Base-by-base conservation (phyloP, 2,797 vertebrate species). In the Lutjanus campechanus region DNA sequence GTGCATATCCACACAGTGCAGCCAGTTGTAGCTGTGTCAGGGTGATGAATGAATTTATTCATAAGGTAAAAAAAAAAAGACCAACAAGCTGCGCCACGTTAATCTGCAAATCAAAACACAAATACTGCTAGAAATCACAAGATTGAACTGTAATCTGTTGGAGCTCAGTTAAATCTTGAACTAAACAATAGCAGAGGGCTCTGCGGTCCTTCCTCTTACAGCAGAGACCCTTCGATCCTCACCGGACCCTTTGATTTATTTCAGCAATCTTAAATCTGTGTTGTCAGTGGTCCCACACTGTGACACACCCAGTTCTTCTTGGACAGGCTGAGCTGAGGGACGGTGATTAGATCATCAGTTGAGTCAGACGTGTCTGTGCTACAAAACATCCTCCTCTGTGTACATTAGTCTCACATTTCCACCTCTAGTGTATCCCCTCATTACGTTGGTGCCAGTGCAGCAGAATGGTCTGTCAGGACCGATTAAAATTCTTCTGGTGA, bases 31-130 rank as follows among this genome's bases (percentile, higher is more conserved):
- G 36, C 68, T 51, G 54, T 67, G 25, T 61, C 66, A 56, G 49
- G 41, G 17, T 11, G 9, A 83, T 90, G 76, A 91, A 90, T 90
- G 64, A 76, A 78, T 81, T 86, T 80, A 89, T 88, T 91, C 85
- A 92, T 77, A 74, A 65, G 8, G 49, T 86, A 36, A 36, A 75
- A 63, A 36, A 63, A 59, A 86, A 82, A 67, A 53, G 2, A 55
- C 55, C 68, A 79, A 69, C 79, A 56, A 61, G 41, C 9, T 3
- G 78, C 4, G 11, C 61, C 73, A 55, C 53, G 79, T 88, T 90
- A 90, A 85, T 88, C 86, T 80, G 55, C 65, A 74, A 89, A 88
- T 86, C 68, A 85, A 88, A 81, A 81, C 69, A 77, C 50, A 78
- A 88, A 70, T 22, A 20, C 36, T 60, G 58, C 54, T 40, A 65